A percentile compares a stretch with the other conserved stretches of the same genome.
These are phyloP conservation scores for Labrus mixtus DNA, from an alignment of 2,113 vertebrate species.

Conservation along the genomic window DNA sequence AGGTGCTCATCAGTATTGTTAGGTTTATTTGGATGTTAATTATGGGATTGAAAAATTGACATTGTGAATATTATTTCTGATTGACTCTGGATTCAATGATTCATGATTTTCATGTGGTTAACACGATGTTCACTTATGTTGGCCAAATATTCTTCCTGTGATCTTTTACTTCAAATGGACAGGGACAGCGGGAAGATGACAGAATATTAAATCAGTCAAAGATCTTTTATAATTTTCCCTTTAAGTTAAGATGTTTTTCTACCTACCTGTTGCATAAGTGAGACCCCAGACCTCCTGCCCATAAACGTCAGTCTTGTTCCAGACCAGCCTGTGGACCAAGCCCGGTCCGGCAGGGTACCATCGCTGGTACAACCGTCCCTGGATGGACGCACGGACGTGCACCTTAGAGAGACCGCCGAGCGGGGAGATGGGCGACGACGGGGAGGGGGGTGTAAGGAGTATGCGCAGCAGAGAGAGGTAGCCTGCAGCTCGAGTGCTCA, in stretches of 20 bases:
- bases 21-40: too few species aligned
- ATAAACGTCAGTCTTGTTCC: slow-evolving; percentile 99
- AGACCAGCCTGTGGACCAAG: slow-evolving; percentile 92
- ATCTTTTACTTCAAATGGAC: too few species aligned
- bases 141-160: too few species aligned
- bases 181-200: too few species aligned
- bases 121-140: too few species aligned
- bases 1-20: too few species aligned
- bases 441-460: slow-evolving; percentile 89
- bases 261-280: slow-evolving; percentile 92
- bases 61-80: too few species aligned
- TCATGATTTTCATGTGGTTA: too few species aligned
- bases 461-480: slow-evolving; percentile 94
- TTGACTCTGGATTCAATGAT: too few species aligned
- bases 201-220: too few species aligned
- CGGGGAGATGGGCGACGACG: slow-evolving; percentile 80
- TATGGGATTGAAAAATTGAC: too few species aligned
- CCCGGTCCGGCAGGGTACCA: slow-evolving; percentile 95
- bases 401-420: slow-evolving; percentile 91
- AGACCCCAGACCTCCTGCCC: slow-evolving; percentile 96
- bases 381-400: slow-evolving; percentile 91
- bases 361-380: slow-evolving; percentile 93
- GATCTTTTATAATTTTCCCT: too few species aligned
- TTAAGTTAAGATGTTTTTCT: neutral
- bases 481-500: slow-evolving; percentile 93